These are phyloP conservation scores for Odocoileus virginianus DNA, from an alignment of 2,113 vertebrate species.

Conservation along the genomic window DNA sequence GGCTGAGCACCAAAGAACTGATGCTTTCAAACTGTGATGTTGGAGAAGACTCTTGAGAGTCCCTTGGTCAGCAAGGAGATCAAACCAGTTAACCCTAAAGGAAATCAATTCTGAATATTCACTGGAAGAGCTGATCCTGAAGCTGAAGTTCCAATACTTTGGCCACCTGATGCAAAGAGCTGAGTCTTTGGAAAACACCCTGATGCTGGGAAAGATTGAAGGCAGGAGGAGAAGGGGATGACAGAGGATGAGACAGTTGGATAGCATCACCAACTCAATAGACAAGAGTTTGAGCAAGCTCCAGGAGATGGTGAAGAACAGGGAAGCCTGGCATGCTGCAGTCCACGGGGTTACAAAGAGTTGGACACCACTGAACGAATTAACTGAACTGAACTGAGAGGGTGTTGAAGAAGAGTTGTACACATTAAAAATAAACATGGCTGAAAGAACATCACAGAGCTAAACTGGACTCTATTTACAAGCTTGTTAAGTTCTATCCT, in stretches of 20 bases:
- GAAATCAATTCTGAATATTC: not conserved
- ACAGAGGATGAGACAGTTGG: not conserved
- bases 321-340: not conserved
- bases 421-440: not conserved
- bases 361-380: accelerated
- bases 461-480: not conserved
- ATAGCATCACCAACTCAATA: not conserved
- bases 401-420: not conserved
- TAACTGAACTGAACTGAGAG: not conserved
- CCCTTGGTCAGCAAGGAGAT: not conserved
- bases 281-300: not conserved
- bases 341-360: not conserved
- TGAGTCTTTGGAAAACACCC: not conserved
- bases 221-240: not conserved
- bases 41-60: not conserved
- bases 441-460: not conserved
- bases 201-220: not conserved
- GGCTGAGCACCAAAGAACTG: not conserved
- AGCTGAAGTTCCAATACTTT: not conserved
- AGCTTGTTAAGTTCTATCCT: not conserved
- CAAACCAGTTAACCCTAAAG: not conserved
- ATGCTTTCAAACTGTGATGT: not conserved
- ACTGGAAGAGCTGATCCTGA: not conserved
- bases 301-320: not conserved
- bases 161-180: not conserved